Evolutionary conservation across 2,113 vertebrate genomes (phyloP), one percentile per base, ranked within the genome.

Genomic region (Deroptyus accipitrinus): DNA sequence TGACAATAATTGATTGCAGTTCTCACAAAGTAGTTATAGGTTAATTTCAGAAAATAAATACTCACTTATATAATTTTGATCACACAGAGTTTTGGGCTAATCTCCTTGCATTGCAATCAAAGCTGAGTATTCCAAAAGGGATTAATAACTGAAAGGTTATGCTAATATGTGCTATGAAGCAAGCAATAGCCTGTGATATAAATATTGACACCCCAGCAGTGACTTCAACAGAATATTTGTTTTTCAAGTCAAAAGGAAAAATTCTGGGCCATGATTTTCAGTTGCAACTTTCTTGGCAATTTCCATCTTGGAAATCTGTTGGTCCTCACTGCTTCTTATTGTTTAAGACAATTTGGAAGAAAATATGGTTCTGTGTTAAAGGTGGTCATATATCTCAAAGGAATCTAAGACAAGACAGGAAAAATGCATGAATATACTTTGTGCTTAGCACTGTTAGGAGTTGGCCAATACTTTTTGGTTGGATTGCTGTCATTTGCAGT

Each of bases 391-490:
- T 57, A 72, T 19, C 41, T 48, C 49, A 62, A 66, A 69, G 55
- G 62, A 59, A 48, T 92, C 22, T 4, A 12, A 31, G 12, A 78
- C 39, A 62, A 30, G 31, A 63, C 41, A 46, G 39, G 59, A 67
- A 86, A 81, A 59, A 57, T 10, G 8, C 30, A 59, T 46, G 30
- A 87, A 63, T 80, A 68, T 31, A 57, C 46, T 78, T 42, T 30
- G 46, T 79, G 25, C 41, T 87, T 81, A 82, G 87, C 41, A 10
- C 44, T 70, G 42, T 51, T 73, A 81, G 73, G 61, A 95, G 78
- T 2, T 90, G 90, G 85, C 30, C 90, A 75, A 72, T 88, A 90
- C 83, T 80, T 94, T 90, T 80, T 90, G 67, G 62, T 89, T 35
- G 30, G 72, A 78, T 57, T 72, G 52, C 85, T 92, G 94, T 51